Percentiles rank a stretch among this genome's conserved stretches.
These are phyloP conservation scores for Mastomys coucha DNA, from an alignment of 2,113 vertebrate genomes.

Conservation along the genomic window DNA sequence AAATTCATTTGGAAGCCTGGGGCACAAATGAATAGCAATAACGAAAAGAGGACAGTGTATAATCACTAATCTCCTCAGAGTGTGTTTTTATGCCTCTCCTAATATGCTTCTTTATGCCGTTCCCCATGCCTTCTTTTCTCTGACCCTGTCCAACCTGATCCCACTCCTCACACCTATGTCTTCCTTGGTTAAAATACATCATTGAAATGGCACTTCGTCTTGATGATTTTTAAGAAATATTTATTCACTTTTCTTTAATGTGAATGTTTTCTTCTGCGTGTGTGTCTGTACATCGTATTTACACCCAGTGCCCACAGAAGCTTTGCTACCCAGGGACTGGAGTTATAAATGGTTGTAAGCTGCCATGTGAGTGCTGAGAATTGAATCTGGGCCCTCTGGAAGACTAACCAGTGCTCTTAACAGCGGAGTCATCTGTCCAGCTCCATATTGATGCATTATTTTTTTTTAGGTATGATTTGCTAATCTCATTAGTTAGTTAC, in stretches of 20 bases:
- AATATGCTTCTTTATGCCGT: background rate
- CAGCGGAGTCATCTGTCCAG: background rate
- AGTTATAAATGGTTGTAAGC: background rate
- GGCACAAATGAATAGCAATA: background rate
- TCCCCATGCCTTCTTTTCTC: background rate
- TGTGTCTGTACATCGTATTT: background rate
- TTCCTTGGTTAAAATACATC: slow-evolving; percentile 8
- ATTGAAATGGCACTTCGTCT: background rate
- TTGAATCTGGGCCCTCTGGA: background rate
- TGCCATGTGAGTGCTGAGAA: background rate
- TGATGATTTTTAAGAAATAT: background rate
- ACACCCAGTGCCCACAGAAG: no score
- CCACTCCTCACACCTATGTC: background rate
- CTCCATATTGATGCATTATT: background rate
- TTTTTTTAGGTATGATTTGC: background rate
- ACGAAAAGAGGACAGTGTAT: background rate
- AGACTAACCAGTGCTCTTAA: background rate
- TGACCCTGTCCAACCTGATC: background rate
- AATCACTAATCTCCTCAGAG: slow-evolving; percentile 18
- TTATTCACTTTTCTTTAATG: background rate
- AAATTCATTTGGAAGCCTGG: slow-evolving; percentile 30
- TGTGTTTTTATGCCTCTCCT: background rate
- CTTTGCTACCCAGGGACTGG: background rate
- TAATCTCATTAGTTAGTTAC: background rate
- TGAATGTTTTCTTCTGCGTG: background rate